Conservation (phyloP, 2,113 vertebrate genomes). For the Cavia aperea region DNA sequence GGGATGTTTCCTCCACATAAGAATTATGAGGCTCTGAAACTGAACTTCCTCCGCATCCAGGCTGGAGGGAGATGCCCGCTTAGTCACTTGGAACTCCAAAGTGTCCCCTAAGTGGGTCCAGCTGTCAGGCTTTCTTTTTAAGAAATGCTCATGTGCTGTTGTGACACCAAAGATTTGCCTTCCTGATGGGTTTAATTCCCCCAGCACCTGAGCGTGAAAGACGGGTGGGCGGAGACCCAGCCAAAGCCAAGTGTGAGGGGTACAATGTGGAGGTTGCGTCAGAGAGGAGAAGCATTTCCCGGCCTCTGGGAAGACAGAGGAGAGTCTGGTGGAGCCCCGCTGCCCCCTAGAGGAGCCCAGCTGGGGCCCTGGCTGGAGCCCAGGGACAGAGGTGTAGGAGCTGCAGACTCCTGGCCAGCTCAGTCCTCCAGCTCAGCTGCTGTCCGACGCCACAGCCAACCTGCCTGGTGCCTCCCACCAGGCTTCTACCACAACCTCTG, state of each 20-base stretch:
- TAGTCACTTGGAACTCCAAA: background rate
- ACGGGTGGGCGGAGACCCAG: background rate
- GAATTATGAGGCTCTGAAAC: background rate
- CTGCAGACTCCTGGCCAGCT: too few relatives aligned
- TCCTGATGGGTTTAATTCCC: background rate
- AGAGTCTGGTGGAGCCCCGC: conserved; percentile 15
- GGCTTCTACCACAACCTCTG: accelerated
- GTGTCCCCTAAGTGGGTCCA: background rate
- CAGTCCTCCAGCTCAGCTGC: background rate
- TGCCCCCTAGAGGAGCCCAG: conserved; percentile 72
- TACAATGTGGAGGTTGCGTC: accelerated
- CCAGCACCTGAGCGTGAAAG: background rate
- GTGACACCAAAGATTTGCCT: background rate
- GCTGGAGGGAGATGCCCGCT: background rate
- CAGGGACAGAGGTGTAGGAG: background rate
- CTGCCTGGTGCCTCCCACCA: accelerated
- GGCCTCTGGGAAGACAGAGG: accelerated
- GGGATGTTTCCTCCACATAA: background rate
- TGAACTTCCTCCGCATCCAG: accelerated
- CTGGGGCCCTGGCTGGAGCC: too few relatives aligned
- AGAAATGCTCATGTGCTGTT: background rate
- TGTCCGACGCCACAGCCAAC: accelerated
- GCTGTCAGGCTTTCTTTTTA: background rate
- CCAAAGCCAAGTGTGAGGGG: background rate
- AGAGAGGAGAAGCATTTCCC: background rate